Conservation (phyloP, 1,140 invertebrate genomes). For the Dryas iulia region DNA sequence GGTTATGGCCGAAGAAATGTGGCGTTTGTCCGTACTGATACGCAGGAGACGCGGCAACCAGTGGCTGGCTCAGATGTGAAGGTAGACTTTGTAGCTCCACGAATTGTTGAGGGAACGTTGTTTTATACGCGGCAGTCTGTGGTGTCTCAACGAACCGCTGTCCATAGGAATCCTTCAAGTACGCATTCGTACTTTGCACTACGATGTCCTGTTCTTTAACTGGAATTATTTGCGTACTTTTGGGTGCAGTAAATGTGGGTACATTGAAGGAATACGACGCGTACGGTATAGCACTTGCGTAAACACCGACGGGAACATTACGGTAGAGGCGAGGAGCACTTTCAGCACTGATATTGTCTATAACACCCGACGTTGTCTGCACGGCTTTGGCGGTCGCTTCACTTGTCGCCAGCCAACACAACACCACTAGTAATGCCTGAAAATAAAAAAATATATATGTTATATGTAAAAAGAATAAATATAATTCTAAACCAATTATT, state of each 20-base stretch:
- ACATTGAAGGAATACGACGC: conserved; percentile 59
- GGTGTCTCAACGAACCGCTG: conserved; percentile 54
- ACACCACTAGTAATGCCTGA: conserved; percentile 50
- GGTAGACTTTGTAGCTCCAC: conserved; percentile 65
- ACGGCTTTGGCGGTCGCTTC: conserved; percentile 35
- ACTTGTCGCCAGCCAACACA: conserved; percentile 49
- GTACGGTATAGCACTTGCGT: conserved; percentile 62
- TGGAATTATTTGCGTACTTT: conserved; percentile 46
- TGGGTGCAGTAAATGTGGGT: conserved; percentile 41
- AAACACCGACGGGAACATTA: conserved; percentile 56
- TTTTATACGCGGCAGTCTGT: conserved; percentile 50
- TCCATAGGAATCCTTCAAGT: conserved; percentile 67
- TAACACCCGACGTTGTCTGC: conserved; percentile 36
- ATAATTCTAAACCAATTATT: too few species aligned
- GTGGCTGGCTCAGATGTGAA: conserved; percentile 60
- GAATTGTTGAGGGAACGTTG: conserved; percentile 62
- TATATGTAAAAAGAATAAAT: too few species aligned
- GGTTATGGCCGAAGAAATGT: conserved; percentile 50
- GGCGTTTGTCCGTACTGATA: conserved; percentile 53
- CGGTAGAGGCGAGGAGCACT: conserved; percentile 58
- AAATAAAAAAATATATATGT: conserved; percentile 39
- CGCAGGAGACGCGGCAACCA: conserved; percentile 47
- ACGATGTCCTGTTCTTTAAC: conserved; percentile 46
- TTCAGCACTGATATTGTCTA: conserved; percentile 55
- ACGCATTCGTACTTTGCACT: conserved; percentile 51